Evolutionary conservation across 2,888 invertebrate genomes (phyloP).

Genomic region (Nymphalis urticae): DNA sequence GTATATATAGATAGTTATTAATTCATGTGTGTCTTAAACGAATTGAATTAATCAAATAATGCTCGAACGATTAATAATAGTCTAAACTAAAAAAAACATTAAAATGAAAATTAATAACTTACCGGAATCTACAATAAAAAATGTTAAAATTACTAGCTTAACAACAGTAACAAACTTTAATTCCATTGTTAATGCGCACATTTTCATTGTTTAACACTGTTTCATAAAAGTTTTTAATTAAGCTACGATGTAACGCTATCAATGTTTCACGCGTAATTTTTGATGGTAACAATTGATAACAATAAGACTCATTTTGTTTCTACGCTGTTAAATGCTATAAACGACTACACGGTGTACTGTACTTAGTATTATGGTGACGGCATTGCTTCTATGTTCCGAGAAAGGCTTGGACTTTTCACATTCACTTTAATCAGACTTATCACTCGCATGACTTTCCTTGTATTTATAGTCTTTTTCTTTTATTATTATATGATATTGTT

Average conservation of each 20-base stretch:
- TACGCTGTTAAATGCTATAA: background rate
- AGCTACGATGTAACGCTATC: background rate
- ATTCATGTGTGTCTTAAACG: no score
- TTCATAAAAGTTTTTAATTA: no score
- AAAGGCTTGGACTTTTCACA: conserved; percentile 39
- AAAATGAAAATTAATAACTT: conserved; percentile 7
- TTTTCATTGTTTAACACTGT: no score
- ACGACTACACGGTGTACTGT: conserved; percentile 15
- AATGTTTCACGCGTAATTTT: conserved; percentile 11
- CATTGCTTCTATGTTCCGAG: conserved; percentile 19
- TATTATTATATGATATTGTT: background rate
- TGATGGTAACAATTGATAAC: conserved; percentile 3
- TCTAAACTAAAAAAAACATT: background rate
- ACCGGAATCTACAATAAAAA: conserved; percentile 27
- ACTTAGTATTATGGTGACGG: conserved; percentile 20
- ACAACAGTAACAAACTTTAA: conserved; percentile 15
- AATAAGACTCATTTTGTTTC: conserved; percentile 24
- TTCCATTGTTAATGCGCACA: conserved; percentile 15
- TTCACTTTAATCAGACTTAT: conserved; percentile 32
- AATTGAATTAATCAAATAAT: no score
- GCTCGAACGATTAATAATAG: no score
- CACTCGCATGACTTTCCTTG: conserved; percentile 1
- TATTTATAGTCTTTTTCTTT: background rate
- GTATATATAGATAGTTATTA: no score
- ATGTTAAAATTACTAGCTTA: conserved; percentile 20